Evolutionary conservation across 2,797 vertebrate species (phyloP), one percentile per base, ranked within the genome.

Genomic region (Enteromius trimaculatus): DNA sequence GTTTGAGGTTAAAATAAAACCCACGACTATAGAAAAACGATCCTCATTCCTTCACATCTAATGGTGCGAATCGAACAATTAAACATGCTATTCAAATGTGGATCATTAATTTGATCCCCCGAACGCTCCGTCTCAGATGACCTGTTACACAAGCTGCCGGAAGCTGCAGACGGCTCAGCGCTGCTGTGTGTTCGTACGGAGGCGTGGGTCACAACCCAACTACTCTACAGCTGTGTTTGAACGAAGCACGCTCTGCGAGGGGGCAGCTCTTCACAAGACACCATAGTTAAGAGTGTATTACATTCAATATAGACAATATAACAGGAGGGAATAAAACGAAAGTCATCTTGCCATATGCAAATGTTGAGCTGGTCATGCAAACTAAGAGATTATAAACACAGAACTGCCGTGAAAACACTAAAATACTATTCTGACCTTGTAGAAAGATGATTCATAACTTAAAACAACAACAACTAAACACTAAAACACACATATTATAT

Each of bases 61-160:
- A 16, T 47, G 23, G 55, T 11, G 29, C 1, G 1, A 31, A 6
- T 19, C 39, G 3, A 77, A 62, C 55, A 29, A 26, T 17, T 71
- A 47, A 62, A 49, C 31, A n/a, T 26, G 31, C 16, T 68, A 51
- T 79, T 79, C 37, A 68, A 68, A 68, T 37, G 16, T 39, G 14
- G 37, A 70, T 55, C 49, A 42, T 47, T n/a, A 72, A n/a, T 13
- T 34, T 74, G 6, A n/a, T 71, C 6, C 39, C 13, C 39, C 2
- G 4, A 71, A 47, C 19, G 3, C 31, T 72, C 26, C 42, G 13
- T 64, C 29, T 51, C 90, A 89, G 88, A 89, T 91, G 91, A 93
- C 89, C 92, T 81, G 90, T 95, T 94, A 94, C 84, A 85, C 89
- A 95, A 95, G 89, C 86, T 86, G 90, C 89, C 89, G 88, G 91